Conservation (phyloP, 2,888 invertebrate genomes). For the Nemotelus nigrinus region DNA sequence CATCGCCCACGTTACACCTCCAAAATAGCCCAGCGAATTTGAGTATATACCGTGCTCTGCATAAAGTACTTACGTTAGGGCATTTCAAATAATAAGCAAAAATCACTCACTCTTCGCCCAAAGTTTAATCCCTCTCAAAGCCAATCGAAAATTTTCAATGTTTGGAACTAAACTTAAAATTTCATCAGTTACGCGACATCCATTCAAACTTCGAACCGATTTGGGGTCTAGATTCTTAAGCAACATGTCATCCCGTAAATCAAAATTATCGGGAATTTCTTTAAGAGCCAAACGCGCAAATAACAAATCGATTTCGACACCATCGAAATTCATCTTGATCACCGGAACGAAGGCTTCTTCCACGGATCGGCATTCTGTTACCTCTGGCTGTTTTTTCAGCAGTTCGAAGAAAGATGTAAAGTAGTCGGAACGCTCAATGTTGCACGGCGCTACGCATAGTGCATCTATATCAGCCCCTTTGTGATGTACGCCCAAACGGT, state of each 20-base stretch:
- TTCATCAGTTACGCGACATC: constrained; percentile 98
- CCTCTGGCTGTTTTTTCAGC: constrained; percentile 86
- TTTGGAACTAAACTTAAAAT: constrained; percentile 95
- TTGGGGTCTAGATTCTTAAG: constrained; percentile 95
- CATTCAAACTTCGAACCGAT: constrained; percentile 96
- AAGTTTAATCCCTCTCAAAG: constrained; percentile 93
- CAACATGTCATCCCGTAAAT: constrained; percentile 88
- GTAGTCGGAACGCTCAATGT: constrained; percentile 93
- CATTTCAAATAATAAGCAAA: background rate
- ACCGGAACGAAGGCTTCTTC: constrained; percentile 99
- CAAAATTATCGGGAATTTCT: constrained; percentile 90
- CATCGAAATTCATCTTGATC: constrained; percentile 98
- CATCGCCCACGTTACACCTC: constrained; percentile 99
- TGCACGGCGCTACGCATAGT: constrained; percentile 95
- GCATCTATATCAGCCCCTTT: constrained; percentile 99
- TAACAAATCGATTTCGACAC: constrained; percentile 97
- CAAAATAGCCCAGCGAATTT: constrained; percentile 96
- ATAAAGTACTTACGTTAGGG: background rate
- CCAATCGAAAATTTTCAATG: constrained; percentile 91
- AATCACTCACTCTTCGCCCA: constrained; percentile 93
- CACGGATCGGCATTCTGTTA: constrained; percentile 85
- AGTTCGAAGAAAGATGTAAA: constrained; percentile 95
- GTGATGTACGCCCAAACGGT: constrained; percentile 93
- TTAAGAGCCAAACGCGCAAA: constrained; percentile 96
- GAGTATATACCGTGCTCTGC: constrained; percentile 96